Base-by-base conservation (phyloP, 2,888 invertebrate genomes). In the Nipponacmea schrenckii region DNA sequence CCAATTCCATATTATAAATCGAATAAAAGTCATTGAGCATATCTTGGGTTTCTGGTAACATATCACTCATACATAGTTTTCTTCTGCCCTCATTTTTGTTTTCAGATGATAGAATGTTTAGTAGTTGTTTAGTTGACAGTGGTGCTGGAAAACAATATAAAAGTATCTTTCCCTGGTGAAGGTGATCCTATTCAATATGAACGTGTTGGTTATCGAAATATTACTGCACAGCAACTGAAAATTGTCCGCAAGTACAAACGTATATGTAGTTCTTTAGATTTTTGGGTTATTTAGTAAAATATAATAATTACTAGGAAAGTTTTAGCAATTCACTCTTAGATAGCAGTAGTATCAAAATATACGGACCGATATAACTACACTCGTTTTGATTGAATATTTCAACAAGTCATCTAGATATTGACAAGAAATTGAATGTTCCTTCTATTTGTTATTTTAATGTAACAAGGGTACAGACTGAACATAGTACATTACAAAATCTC, bases 11-110 rank as follows among this genome's bases (percentile, higher is more conserved):
- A 56, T 56, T 56, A 56, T 24, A 72, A 2, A 68, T 64, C 17
- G 68, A 63, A 39, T 68, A 68, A 50, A 72, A 72, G 44, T 72
- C 65, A 62, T 72, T 64, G 26, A 72, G 62, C 64, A 72, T 62
- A 62, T 48, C 64, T 27, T 50, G 64, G 0, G 71, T 72, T 44
- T 72, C 71, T 5, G 71, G 68, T 27, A 68, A 39, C 71, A 72
- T 72, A 44, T 50, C 3, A 5, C 71, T 64, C 31, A 72, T 31
- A 24, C 62, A 14, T 20, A 68, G 64, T 63, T 68, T 64, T 62
- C 64, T 63, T 8, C 31, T 63, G 31, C 67, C 67, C 56, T 50
- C 65, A 45, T 72, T 67, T 45, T 62, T 45, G 44, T 44, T 64
- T 24, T 26, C 64, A 24, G 45, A 50, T 4, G 26, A 64, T 17